Evolutionary conservation across 2,888 invertebrate genomes (phyloP).

Genomic region (Bombylius major): DNA sequence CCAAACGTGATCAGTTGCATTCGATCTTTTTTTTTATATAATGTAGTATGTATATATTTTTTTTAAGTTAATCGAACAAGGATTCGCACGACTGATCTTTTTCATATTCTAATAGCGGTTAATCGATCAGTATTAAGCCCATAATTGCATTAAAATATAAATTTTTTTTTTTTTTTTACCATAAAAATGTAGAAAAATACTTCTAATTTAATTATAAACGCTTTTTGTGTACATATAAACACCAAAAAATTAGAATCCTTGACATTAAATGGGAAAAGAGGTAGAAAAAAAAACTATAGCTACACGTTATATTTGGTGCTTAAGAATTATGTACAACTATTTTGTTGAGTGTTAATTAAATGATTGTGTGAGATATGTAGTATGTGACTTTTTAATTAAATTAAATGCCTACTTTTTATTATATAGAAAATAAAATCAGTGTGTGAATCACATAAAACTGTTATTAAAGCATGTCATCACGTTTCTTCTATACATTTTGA

Average conservation of each 20-base stretch:
- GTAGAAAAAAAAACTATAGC: too few species aligned
- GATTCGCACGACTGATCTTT: conserved; percentile 6
- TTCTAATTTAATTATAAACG: background rate
- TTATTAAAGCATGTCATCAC: conserved; percentile 3
- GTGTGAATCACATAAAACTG: background rate
- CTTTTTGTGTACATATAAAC: background rate
- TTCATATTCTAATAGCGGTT: conserved; percentile 3
- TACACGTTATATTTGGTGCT: background rate
- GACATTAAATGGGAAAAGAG: background rate
- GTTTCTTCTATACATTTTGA: background rate
- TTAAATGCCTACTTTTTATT: background rate
- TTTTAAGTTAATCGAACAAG: conserved; percentile 1
- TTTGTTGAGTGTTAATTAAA: background rate
- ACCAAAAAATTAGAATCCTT: background rate
- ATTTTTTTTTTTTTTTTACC: background rate
- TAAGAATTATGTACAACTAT: background rate
- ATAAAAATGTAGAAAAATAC: background rate
- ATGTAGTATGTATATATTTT: background rate
- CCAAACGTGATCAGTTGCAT: background rate
- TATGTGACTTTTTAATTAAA: background rate
- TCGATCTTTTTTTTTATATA: too few species aligned
- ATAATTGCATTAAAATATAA: background rate
- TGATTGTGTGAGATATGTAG: background rate
- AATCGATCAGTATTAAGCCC: conserved; percentile 3
- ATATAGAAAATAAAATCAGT: background rate